phyloP scores from a whole-genome alignment of 2,888 invertebrate species.

The Exocentrus adspersus region DNA sequence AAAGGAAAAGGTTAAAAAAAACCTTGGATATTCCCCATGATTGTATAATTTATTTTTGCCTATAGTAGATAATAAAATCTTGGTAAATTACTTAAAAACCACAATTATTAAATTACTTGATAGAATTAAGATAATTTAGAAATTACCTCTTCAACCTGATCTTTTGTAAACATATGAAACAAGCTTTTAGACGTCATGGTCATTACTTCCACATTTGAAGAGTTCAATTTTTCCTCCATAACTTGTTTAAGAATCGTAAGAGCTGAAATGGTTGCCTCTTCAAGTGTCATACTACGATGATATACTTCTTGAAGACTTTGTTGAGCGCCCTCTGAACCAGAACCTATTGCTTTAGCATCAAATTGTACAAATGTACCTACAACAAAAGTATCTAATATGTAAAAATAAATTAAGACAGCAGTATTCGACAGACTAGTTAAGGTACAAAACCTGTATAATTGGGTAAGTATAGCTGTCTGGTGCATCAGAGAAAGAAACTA shows the following conservation, averaged over 20 bases:
- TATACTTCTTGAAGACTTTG: constrained; percentile 84
- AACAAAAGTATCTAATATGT: too few species aligned
- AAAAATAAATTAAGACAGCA: too few species aligned
- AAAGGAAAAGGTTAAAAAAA: constrained; percentile 31
- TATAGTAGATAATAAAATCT: constrained; percentile 24
- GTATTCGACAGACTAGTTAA: too few species aligned
- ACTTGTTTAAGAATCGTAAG: constrained; percentile 97
- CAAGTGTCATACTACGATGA: constrained; percentile 89
- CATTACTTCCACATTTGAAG: constrained; percentile 97
- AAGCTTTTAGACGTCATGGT: constrained; percentile 86
- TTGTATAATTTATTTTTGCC: constrained; percentile 28
- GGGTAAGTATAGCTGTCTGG: too few species aligned
- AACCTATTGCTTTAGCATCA: constrained; percentile 99
- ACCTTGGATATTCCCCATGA: constrained; percentile 6
- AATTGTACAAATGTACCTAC: constrained; percentile 98
- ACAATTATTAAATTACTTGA: constrained; percentile 11
- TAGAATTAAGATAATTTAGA: constrained; percentile 55
- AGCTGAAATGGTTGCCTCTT: constrained; percentile 91
- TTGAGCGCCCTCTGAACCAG: constrained; percentile 99
- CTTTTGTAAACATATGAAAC: constrained; percentile 91
- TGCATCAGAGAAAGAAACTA: too few species aligned
- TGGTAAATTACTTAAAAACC: constrained; percentile 19
- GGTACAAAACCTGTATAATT: too few species aligned
- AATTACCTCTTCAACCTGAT: constrained; percentile 92
- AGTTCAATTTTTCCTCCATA: constrained; percentile 98